Conservation (phyloP, 2,888 invertebrate genomes). For the Mesorhabditis belari region DNA sequence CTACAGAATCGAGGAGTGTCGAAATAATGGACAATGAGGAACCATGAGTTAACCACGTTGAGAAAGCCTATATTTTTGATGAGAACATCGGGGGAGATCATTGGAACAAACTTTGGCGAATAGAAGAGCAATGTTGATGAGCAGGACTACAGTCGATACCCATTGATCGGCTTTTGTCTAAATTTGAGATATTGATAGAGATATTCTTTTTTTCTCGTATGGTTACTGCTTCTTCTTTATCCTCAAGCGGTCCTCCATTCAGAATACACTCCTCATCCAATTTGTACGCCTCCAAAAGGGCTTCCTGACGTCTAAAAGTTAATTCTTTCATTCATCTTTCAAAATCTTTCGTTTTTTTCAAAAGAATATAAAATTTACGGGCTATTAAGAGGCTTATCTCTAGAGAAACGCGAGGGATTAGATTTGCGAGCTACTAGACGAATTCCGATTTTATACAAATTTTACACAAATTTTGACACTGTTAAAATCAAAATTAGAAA, state of each 20-base stretch:
- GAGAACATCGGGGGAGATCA: not conserved
- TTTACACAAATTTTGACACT: too few species aligned
- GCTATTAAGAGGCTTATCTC: too few species aligned
- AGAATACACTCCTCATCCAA: not conserved
- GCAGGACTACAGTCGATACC: slow-evolving; percentile 12
- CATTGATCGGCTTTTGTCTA: slow-evolving; percentile 10
- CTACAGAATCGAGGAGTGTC: slow-evolving; percentile 16
- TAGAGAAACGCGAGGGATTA: too few species aligned
- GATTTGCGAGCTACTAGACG: too few species aligned
- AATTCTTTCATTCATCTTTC: too few species aligned
- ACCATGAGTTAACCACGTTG: slow-evolving; percentile 12
- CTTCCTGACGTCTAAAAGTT: not conserved
- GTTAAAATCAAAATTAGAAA: too few species aligned
- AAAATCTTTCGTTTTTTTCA: too few species aligned
- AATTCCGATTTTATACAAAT: too few species aligned
- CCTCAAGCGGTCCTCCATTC: not conserved
- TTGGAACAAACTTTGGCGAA: slow-evolving; percentile 8
- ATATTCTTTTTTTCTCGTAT: not conserved
- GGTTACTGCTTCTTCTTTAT: not conserved
- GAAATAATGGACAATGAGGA: slow-evolving; percentile 18
- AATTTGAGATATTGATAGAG: too few species aligned
- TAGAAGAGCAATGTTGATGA: slow-evolving; percentile 9
- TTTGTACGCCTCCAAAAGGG: not conserved
- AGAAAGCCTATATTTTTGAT: not conserved
- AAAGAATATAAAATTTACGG: too few species aligned